Evolutionary conservation across 2,113 vertebrate species (phyloP), one percentile per base, ranked within the genome.

Genomic region (Paracyprichromis sp.): DNA sequence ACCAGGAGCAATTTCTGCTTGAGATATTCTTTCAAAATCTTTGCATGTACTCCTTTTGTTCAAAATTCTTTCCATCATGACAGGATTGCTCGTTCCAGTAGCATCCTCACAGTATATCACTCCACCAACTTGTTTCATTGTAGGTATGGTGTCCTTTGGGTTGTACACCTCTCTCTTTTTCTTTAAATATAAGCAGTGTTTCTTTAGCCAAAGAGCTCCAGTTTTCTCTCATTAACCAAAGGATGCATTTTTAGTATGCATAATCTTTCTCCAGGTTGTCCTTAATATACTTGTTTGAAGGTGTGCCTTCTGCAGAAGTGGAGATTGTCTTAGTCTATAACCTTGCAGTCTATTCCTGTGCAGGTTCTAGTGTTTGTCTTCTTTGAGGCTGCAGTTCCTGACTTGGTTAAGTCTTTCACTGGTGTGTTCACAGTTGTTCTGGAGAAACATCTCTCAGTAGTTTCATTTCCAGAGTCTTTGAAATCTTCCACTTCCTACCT

Each of bases 381-480:
- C 3, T 11, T 36, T 63, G 31, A 36, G 17, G 2, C 16, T 63
- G 29, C 59, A 63, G 29, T 34, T 63, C 16, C 59, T 61, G 57
- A 31, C 57, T 0, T 61, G 5, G 14, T 10, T 31, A 63, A 7
- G 52, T 34, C 59, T 4, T 4, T 34, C 59, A 63, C 29, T 63
- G 16, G 59, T 0, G 17, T n/a, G 59, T 63, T 36, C 17, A 36
- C 31, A 36, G 31, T 36, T 63, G 31, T 36, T 63, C 59, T 5
- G 31, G 31, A 36, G 59, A 36, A 63, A 63, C 59, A 63, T 63
- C 9, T n/a, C 59, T 63, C 17, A 63, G 31, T n/a, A 63, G 59
- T 36, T 63, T 19, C 0, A 0, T 61, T 61, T 63, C 29, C 59
- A 63, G 59, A 63, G 9, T 36, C 17, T 0, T 36, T 63, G 31